A percentile compares a stretch with the other conserved stretches of the same genome.
These are phyloP conservation scores for Pachycephala philippinensis DNA, from an alignment of 2,113 vertebrate genomes.

Conservation along the genomic window DNA sequence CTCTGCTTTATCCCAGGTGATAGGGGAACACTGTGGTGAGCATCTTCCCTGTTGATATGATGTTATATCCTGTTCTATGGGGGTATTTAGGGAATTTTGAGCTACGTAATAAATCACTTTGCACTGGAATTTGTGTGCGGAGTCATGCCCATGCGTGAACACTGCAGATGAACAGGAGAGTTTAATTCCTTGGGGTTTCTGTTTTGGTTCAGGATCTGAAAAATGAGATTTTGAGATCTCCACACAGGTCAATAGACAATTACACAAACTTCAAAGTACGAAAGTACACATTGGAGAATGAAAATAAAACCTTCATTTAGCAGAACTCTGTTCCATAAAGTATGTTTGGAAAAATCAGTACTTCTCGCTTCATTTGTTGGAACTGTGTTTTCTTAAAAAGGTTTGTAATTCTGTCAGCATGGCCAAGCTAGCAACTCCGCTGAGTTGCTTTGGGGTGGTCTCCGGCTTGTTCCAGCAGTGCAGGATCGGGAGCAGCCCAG, in stretches of 20 bases:
- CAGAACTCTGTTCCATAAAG: neutral
- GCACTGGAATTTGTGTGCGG: no score
- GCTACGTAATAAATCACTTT: no score
- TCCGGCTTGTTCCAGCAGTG: neutral
- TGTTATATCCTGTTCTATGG: no score
- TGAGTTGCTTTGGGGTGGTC: neutral
- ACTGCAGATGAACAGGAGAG: neutral
- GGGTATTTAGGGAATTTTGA: no score
- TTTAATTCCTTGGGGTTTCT: neutral
- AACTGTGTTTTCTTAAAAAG: neutral
- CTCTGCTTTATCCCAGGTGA: no score
- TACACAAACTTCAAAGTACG: neutral
- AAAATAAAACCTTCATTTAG: neutral
- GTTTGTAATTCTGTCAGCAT: neutral
- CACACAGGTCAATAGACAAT: neutral
- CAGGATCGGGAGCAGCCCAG: fast-evolving
- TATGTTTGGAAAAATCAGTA: neutral
- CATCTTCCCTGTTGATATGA: no score
- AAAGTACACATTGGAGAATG: neutral
- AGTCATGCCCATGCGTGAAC: no score
- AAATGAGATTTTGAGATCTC: neutral
- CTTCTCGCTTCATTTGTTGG: neutral
- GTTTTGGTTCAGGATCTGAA: neutral
- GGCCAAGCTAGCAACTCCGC: neutral
- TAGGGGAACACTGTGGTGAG: no score